A percentile compares a stretch with the other conserved stretches of the same genome.
These are phyloP conservation scores for Dromiciops gliroides DNA, from an alignment of 2,113 vertebrate genomes.

Conservation along the genomic window DNA sequence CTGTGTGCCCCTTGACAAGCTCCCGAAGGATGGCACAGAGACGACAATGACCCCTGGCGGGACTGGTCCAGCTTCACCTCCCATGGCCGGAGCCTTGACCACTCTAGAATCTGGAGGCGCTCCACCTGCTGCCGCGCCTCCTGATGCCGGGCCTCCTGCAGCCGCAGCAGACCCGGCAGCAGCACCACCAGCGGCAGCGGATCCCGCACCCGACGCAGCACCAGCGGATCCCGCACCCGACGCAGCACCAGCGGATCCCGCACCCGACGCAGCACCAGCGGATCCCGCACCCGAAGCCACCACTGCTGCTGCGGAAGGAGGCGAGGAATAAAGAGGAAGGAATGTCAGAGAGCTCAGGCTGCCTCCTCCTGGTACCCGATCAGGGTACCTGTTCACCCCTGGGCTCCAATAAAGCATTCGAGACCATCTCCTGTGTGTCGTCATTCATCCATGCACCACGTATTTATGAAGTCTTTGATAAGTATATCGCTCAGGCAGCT, in stretches of 20 bases:
- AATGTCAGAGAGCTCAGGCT: not conserved
- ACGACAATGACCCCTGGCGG: too few relatives aligned
- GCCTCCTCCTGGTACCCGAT: not conserved
- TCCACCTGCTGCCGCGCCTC: not conserved
- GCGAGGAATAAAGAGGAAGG: not conserved
- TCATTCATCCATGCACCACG: not conserved
- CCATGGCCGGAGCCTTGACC: not conserved
- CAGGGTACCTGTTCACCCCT: not conserved
- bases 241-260: too few relatives aligned
- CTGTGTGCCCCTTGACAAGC: not conserved
- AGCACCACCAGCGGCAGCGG: too few relatives aligned
- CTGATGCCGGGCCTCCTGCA: too few relatives aligned
- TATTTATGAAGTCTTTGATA: not conserved
- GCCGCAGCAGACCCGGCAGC: not conserved
- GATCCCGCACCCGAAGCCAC: accelerated
- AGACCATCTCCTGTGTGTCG: not conserved
- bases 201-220: accelerated
- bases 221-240: accelerated
- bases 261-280: too few relatives aligned
- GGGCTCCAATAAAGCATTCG: not conserved
- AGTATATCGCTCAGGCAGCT: not conserved
- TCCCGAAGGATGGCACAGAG: not conserved
- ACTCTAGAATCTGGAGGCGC: too few relatives aligned
- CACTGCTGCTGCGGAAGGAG: accelerated
- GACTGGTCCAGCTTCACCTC: too few relatives aligned